Conservation (phyloP, 2,888 invertebrate genomes). For the Ferrisia virgata region DNA sequence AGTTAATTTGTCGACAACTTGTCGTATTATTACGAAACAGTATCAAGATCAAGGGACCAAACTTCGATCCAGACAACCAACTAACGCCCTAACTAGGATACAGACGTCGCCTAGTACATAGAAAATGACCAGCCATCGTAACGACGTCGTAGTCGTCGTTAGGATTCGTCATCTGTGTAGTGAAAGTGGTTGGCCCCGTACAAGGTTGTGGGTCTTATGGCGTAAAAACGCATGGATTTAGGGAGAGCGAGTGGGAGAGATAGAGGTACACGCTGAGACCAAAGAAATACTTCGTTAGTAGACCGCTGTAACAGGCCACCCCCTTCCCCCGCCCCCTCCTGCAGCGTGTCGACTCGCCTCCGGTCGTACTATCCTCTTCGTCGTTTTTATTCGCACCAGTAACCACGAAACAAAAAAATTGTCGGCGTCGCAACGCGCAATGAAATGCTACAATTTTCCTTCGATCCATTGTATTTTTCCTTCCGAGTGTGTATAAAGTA, state of each 20-base stretch:
- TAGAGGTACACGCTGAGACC: background rate
- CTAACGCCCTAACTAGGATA: background rate
- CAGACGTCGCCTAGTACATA: background rate
- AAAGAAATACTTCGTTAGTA: too few species aligned
- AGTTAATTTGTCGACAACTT: too few species aligned
- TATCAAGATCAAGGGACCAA: background rate
- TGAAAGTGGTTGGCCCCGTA: background rate
- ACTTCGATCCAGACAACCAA: background rate
- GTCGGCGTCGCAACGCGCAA: background rate
- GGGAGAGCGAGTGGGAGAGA: background rate
- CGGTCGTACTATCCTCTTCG: background rate
- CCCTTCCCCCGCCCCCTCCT: background rate
- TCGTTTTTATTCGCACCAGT: background rate
- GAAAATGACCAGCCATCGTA: background rate
- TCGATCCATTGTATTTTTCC: background rate
- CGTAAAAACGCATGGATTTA: background rate
- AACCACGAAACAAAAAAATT: background rate
- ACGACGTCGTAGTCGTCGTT: background rate
- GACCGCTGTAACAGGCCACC: too few species aligned
- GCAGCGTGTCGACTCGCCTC: too few species aligned
- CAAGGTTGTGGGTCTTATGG: background rate
- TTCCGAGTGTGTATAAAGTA: background rate
- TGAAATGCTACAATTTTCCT: background rate
- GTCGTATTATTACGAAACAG: background rate
- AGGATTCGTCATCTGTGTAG: background rate